Conservation (phyloP, 2,797 vertebrate species). For the Steatocranus sp. region DNA sequence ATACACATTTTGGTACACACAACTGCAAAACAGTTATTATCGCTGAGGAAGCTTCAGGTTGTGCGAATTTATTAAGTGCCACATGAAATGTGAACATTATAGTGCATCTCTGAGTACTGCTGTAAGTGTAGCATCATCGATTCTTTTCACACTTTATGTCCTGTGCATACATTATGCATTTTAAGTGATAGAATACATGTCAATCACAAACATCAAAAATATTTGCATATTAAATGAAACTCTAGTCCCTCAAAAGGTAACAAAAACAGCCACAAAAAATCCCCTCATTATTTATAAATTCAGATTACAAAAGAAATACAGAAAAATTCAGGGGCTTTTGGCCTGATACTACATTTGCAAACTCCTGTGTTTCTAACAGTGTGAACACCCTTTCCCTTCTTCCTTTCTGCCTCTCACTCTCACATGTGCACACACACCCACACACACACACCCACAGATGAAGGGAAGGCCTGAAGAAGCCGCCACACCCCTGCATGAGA, state of each 20-base stretch:
- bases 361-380: conserved; percentile 6
- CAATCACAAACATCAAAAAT: conserved; percentile 64
- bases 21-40: conserved; percentile 5
- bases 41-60: conserved; percentile 36
- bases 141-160: conserved; percentile 52
- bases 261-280: conserved; percentile 50
- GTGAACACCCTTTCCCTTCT: neutral
- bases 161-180: conserved; percentile 59
- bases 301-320: conserved; percentile 53
- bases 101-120: conserved; percentile 52
- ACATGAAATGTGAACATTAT: conserved; percentile 62
- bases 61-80: conserved; percentile 71
- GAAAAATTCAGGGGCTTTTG: conserved; percentile 24
- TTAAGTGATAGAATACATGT: conserved; percentile 56
- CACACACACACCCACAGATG: conserved; percentile 1
- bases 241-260: conserved; percentile 66
- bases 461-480: conserved; percentile 35
- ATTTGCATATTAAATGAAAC: conserved; percentile 53
- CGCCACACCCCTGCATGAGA: conserved; percentile 37
- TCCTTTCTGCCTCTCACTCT: neutral
- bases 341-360: conserved; percentile 36
- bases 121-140: conserved; percentile 33
- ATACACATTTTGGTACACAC: neutral
- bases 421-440: neutral
- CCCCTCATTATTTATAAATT: conserved; percentile 18